These are phyloP conservation scores for Ochotona curzoniae DNA, from an alignment of 2,113 vertebrate genomes.

Conservation along the genomic window DNA sequence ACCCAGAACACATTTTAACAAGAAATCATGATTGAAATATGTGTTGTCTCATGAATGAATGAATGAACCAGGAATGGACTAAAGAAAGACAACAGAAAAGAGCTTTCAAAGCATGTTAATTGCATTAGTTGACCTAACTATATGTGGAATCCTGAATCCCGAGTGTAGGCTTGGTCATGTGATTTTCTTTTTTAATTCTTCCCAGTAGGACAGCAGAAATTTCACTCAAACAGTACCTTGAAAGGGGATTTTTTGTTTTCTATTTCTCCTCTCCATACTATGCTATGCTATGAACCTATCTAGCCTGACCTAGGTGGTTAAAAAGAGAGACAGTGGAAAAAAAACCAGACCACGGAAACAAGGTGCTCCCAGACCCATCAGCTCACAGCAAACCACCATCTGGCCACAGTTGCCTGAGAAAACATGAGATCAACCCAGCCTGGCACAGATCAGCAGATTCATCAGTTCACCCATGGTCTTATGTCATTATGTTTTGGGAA, in stretches of 20 bases:
- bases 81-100: conserved; percentile 23
- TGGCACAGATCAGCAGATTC: not conserved
- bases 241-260: not conserved
- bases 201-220: not conserved
- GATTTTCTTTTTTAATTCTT: conserved; percentile 33
- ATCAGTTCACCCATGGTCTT: not conserved
- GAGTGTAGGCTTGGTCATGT: not conserved
- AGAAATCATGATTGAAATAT: conserved; percentile 31
- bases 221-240: not conserved
- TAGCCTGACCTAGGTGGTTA: not conserved
- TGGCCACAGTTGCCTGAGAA: not conserved
- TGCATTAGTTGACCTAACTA: not conserved
- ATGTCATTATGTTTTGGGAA: not conserved
- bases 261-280: not conserved
- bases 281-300: not conserved
- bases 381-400: not conserved
- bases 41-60: not conserved
- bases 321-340: not conserved
- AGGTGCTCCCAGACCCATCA: not conserved
- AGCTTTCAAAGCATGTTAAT: not conserved
- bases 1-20: not conserved
- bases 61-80: not conserved
- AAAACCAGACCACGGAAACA: not conserved
- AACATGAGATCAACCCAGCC: not conserved
- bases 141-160: not conserved